Evolutionary conservation across 2,797 vertebrate genomes (phyloP).

Genomic region (Sciurus carolinensis): DNA sequence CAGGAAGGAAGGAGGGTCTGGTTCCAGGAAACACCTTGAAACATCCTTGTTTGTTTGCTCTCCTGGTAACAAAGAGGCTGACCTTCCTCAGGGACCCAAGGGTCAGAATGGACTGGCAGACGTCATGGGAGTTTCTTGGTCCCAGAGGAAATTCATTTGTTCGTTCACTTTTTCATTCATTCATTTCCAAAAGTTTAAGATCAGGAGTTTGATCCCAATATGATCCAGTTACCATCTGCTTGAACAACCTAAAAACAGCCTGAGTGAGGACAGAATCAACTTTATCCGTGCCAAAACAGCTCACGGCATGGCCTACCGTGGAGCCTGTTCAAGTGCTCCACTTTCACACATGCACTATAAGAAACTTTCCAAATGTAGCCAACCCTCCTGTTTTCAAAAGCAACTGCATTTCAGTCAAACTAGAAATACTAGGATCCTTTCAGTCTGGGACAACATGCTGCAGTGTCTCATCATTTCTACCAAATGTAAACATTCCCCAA

Average conservation of each 20-base stretch:
- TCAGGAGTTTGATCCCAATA: slow-evolving; percentile 38
- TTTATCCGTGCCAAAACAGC: slow-evolving; percentile 49
- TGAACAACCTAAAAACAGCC: slow-evolving; percentile 62
- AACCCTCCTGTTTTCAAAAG: neutral
- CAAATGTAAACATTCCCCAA: slow-evolving; percentile 42
- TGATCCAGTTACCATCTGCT: slow-evolving; percentile 54
- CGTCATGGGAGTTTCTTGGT: neutral
- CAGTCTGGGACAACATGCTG: neutral
- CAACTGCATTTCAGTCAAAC: neutral
- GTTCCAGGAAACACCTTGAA: slow-evolving; percentile 77
- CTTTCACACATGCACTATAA: neutral
- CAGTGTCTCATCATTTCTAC: neutral
- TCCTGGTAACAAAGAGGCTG: slow-evolving; percentile 51
- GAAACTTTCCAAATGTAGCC: slow-evolving; percentile 7
- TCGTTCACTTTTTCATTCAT: neutral
- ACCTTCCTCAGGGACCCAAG: neutral
- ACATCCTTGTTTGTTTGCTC: slow-evolving; percentile 46
- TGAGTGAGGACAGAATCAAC: slow-evolving; percentile 36
- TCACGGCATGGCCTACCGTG: neutral
- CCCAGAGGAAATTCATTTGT: slow-evolving; percentile 58
- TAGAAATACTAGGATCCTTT: neutral
- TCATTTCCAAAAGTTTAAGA: slow-evolving; percentile 56
- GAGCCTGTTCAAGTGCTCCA: slow-evolving; percentile 16
- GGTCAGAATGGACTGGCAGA: slow-evolving; percentile 27
- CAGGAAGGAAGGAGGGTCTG: slow-evolving; percentile 63